Evolutionary conservation across 1,140 invertebrate species (phyloP).

Genomic region (Parasteatoda tepidariorum): DNA sequence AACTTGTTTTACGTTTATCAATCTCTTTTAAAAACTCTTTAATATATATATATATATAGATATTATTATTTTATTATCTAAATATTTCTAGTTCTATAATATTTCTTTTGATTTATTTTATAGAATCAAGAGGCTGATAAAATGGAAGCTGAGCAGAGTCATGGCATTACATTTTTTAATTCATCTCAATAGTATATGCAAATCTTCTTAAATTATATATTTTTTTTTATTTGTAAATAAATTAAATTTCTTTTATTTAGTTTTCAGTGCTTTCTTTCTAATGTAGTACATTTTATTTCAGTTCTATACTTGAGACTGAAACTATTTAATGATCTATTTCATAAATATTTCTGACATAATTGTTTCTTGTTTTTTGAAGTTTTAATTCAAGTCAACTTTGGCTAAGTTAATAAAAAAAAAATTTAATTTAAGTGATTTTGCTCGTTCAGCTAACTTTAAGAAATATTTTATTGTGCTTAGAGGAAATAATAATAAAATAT

Average conservation of each 20-base stretch:
- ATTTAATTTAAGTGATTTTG: too few relatives aligned
- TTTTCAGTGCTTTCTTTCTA: not conserved
- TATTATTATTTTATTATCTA: not conserved
- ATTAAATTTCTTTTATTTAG: not conserved
- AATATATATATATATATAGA: not conserved
- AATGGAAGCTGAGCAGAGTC: conserved; percentile 35
- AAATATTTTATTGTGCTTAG: too few relatives aligned
- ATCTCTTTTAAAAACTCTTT: not conserved
- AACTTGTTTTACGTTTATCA: not conserved
- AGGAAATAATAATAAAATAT: too few relatives aligned
- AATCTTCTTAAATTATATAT: not conserved
- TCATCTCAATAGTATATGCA: not conserved
- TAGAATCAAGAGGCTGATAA: conserved; percentile 39
- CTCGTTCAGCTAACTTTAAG: too few relatives aligned
- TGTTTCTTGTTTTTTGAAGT: too few relatives aligned
- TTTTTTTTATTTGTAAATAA: not conserved
- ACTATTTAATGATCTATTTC: too few relatives aligned
- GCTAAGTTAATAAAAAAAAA: too few relatives aligned
- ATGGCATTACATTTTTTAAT: conserved; percentile 18
- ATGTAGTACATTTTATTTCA: not conserved
- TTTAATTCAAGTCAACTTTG: too few relatives aligned
- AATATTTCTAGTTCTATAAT: not conserved
- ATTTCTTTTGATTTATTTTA: not conserved
- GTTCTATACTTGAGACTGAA: too few relatives aligned
- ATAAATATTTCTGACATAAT: too few relatives aligned